A percentile compares a stretch with the other conserved stretches of the same genome.
phyloP scores from a whole-genome alignment of 2,113 vertebrate species.

The Perca schrenkii region DNA sequence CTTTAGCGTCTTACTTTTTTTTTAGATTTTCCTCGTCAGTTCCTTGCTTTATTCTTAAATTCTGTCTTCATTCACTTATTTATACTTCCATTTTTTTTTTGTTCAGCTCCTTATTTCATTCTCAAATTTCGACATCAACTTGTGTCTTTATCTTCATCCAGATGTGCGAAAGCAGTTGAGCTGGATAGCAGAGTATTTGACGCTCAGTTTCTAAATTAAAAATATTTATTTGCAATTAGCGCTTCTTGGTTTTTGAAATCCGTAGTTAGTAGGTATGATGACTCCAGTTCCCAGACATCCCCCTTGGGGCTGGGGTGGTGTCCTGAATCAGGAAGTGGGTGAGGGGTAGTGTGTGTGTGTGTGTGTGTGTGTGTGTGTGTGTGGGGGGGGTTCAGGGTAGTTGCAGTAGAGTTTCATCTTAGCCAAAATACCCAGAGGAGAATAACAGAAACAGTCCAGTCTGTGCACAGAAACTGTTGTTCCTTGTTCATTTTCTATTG shows the following conservation, averaged over 20 bases:
- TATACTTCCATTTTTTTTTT: background rate
- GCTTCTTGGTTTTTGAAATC: constrained; percentile 14
- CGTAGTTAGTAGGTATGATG: constrained; percentile 24
- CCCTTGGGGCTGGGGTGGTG: constrained; percentile 23
- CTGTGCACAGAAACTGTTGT: constrained; percentile 54
- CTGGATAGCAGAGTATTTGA: background rate
- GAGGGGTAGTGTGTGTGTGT: background rate
- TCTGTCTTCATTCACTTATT: background rate
- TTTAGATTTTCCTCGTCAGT: background rate
- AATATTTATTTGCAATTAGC: constrained; percentile 10
- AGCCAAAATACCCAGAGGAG: constrained; percentile 71
- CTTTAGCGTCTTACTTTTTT: background rate
- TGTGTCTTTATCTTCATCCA: background rate
- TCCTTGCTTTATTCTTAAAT: background rate
- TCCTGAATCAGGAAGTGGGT: constrained; percentile 65
- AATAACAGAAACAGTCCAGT: constrained; percentile 71
- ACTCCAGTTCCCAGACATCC: constrained; percentile 49
- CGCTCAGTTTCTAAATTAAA: constrained; percentile 1
- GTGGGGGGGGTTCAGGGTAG: background rate
- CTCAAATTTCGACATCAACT: background rate
- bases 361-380: background rate
- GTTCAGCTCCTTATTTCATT: background rate
- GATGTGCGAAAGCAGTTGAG: background rate
- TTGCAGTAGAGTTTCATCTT: constrained; percentile 64
- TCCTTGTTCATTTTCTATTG: constrained; percentile 67